Evolutionary conservation across 1,140 invertebrate genomes (phyloP), one percentile per base, ranked within the genome.

Genomic region (Liolophura sinensis): DNA sequence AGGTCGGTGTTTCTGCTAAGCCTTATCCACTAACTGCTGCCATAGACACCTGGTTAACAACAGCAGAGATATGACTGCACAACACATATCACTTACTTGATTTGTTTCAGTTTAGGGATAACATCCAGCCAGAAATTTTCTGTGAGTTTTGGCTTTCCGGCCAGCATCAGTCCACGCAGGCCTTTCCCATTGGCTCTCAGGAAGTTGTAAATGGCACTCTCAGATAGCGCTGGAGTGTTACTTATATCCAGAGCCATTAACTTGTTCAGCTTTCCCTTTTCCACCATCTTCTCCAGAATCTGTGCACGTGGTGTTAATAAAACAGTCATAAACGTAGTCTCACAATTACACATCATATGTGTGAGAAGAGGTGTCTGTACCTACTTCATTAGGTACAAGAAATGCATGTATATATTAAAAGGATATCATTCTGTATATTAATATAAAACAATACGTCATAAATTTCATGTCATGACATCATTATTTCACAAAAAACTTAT

Each of bases 81-180:
- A 20, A 63, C 15, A 27, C 9, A 40, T 40, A 40, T 40, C 31
- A 73, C 81, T 86, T 81, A 97, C 96, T 91, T 95, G 68, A 94
- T 91, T 82, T 97, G 96, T 60, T 89, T 92, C 11, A 99, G 85
- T 64, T 94, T 90, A 0, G 94, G 93, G 57, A 99, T 86, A 47
- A 97, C 91, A 71, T 92, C 92, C 82, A 94, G 92, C 95, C 96
- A 98, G 56, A 99, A 90, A 78, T 96, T 94, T 86, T 99, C 97
- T 0, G 96, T 96, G 71, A 99, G 93, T 80, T 99, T 97, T 0
- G 96, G 92, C 91, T 99, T 99, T 46, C 97, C 97, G 51, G 93
- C 93, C 0, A 99, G 85, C 65, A 91, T 90, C 22, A 99, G 87
- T 0, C 93, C 97, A 79, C 88, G 89, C 15, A 99, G 86, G 82